Conservation (phyloP, 2,113 vertebrate species). For the Smithornis capensis region DNA sequence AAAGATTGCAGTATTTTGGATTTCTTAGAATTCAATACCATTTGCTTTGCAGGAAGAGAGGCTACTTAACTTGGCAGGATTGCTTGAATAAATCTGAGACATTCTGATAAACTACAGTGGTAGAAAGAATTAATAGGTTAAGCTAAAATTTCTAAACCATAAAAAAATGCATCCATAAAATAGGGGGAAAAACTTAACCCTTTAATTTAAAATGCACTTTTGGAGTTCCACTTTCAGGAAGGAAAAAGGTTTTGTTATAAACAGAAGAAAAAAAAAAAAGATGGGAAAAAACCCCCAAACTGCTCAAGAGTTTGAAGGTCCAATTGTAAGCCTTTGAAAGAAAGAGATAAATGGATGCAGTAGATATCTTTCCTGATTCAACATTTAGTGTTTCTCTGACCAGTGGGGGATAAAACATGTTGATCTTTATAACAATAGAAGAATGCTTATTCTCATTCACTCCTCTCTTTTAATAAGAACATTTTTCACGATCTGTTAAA, state of each 20-base stretch:
- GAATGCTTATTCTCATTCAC: constrained; percentile 20
- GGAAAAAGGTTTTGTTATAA: background rate
- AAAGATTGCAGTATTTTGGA: background rate
- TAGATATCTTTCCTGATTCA: background rate
- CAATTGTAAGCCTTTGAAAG: background rate
- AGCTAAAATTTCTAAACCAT: background rate
- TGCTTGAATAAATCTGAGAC: background rate
- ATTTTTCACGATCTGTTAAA: constrained; percentile 12
- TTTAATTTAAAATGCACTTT: constrained; percentile 58
- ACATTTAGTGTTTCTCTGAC: background rate
- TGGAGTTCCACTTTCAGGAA: constrained; percentile 15
- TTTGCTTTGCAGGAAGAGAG: background rate
- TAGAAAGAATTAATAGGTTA: background rate
- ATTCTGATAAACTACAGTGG: background rate
- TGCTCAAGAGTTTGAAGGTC: background rate
- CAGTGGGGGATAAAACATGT: background rate
- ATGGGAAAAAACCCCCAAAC: fast-evolving
- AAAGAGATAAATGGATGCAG: background rate
- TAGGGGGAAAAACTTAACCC: background rate
- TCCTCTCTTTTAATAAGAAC: background rate
- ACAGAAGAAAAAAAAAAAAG: background rate
- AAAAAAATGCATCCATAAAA: constrained; percentile 6
- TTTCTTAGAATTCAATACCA: background rate
- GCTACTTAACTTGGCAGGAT: background rate
- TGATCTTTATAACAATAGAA: constrained; percentile 17